A percentile compares a stretch with the other conserved stretches of the same genome.
Conservation (phyloP, 2,797 vertebrate species). For the Kryptolebias ocellatus region DNA sequence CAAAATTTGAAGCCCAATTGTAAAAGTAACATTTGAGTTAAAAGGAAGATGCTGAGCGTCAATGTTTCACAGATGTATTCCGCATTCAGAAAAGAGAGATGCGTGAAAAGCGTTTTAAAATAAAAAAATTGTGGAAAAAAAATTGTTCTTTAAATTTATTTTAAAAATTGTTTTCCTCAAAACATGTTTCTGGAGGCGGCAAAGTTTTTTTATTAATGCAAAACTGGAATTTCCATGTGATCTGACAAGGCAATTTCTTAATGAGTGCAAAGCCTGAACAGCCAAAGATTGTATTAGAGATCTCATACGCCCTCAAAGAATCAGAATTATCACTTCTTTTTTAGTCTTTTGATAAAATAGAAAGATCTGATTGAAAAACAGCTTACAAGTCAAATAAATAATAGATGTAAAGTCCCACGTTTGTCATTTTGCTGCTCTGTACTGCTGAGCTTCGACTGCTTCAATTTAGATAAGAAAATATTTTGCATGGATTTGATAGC, state of each 20-base stretch:
- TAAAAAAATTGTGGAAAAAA: too few species aligned
- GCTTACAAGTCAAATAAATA: slow-evolving; percentile 66
- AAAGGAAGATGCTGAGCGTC: too few species aligned
- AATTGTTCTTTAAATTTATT: too few species aligned
- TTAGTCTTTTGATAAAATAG: slow-evolving; percentile 51
- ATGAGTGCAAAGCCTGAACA: slow-evolving; percentile 24
- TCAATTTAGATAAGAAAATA: slow-evolving; percentile 69
- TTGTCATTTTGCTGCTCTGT: slow-evolving; percentile 53
- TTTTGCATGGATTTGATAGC: slow-evolving; percentile 50
- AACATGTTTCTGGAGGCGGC: background rate
- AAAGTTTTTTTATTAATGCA: slow-evolving; percentile 2
- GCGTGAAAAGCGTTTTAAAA: too few species aligned
- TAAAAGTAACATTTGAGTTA: background rate
- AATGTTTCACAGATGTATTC: too few species aligned
- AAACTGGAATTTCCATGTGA: slow-evolving; percentile 26
- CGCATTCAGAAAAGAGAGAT: too few species aligned
- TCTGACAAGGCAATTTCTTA: slow-evolving; percentile 23
- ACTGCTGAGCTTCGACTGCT: slow-evolving; percentile 51
- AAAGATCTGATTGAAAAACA: slow-evolving; percentile 52
- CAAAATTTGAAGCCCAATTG: background rate
- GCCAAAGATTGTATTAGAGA: slow-evolving; percentile 32
- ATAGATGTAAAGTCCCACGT: slow-evolving; percentile 58
- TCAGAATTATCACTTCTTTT: slow-evolving; percentile 46
- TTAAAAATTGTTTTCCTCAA: background rate
- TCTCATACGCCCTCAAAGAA: slow-evolving; percentile 38